Conservation (phyloP, 92 coral and sea anemone genomes). For the Blastomussa wellsi region DNA sequence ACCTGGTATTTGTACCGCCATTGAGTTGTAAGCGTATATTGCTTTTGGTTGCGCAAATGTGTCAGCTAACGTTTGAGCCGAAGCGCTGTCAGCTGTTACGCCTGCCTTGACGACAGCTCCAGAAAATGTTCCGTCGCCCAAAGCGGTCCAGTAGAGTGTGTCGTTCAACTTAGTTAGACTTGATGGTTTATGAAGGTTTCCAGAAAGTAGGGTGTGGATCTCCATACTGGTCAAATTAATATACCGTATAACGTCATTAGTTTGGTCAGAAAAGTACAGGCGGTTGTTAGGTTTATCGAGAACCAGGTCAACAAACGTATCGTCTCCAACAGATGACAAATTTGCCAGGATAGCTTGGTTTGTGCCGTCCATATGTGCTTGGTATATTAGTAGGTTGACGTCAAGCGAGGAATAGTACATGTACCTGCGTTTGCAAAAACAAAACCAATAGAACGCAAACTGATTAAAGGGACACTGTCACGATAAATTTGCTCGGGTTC, state of each 20-base stretch:
- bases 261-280: slow-evolving; percentile 25
- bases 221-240: slow-evolving; percentile 1
- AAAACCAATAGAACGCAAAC: neutral
- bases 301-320: slow-evolving; percentile 6
- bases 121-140: slow-evolving; percentile 17
- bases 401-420: slow-evolving; percentile 32
- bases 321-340: neutral
- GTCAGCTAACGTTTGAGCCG: slow-evolving; percentile 1
- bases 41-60: slow-evolving; percentile 8
- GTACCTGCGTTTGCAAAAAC: neutral
- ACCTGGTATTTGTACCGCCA: neutral
- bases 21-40: neutral
- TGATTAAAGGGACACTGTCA: neutral
- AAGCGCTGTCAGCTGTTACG: neutral
- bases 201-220: slow-evolving; percentile 5
- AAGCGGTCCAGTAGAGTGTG: slow-evolving; percentile 23
- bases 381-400: neutral
- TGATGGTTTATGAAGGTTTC: slow-evolving; percentile 9
- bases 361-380: slow-evolving; percentile 36
- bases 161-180: neutral
- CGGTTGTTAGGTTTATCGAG: neutral
- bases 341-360: slow-evolving; percentile 21
- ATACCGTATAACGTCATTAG: slow-evolving; percentile 9
- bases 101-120: slow-evolving; percentile 22
- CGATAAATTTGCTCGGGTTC: no score